Conservation (phyloP, 1,140 invertebrate genomes). For the Drosophila pruinosa region DNA sequence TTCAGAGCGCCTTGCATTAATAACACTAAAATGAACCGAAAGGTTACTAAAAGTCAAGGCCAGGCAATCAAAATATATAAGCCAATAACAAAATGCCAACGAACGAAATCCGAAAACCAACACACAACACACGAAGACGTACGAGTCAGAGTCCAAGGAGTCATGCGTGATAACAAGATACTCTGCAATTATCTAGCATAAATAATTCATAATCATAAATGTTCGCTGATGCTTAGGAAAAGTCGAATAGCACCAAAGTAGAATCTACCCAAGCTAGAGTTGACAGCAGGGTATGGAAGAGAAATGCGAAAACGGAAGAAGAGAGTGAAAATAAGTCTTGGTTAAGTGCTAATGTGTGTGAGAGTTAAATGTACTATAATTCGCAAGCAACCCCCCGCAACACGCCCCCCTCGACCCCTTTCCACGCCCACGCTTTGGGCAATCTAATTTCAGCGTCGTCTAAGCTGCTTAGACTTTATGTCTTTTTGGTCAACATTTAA, state of each 20-base stretch:
- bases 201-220: neutral
- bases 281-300: neutral
- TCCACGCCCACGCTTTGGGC: neutral
- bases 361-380: constrained; percentile 28
- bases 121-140: constrained; percentile 47
- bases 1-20: constrained; percentile 55
- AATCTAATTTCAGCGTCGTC: constrained; percentile 32
- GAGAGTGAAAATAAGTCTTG: constrained; percentile 43
- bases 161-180: neutral
- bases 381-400: neutral
- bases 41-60: constrained; percentile 80
- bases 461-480: constrained; percentile 37
- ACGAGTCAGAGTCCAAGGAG: neutral
- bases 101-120: constrained; percentile 65
- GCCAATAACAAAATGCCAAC: constrained; percentile 28
- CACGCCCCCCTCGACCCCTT: neutral
- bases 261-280: neutral
- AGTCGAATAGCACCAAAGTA: no score
- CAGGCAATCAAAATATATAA: constrained; percentile 47
- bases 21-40: constrained; percentile 76
- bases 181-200: neutral
- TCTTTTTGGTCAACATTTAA: constrained; percentile 44
- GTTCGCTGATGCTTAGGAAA: no score
- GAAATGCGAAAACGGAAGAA: constrained; percentile 22
- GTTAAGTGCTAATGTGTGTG: constrained; percentile 72